phyloP scores from a whole-genome alignment of 2,113 vertebrate species.

The Gymnorhina tibicen region DNA sequence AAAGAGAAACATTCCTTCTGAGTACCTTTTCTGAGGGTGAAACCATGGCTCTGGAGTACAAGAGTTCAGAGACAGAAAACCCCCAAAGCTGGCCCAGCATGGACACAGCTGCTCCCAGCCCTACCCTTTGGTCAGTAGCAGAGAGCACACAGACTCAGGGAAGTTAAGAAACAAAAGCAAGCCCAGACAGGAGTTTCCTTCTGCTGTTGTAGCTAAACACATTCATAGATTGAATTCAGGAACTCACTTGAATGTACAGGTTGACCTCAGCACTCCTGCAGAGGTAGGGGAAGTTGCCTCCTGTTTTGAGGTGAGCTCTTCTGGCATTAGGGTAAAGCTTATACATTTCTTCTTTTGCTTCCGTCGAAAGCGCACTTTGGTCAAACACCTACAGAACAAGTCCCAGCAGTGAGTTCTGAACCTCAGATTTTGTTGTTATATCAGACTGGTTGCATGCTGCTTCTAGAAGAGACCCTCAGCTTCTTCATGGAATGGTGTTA shows the following conservation, averaged over 20 bases:
- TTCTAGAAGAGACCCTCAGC: neutral
- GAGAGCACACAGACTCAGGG: neutral
- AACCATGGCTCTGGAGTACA: neutral
- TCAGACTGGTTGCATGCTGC: neutral
- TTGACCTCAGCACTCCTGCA: conserved; percentile 97
- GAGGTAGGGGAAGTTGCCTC: conserved; percentile 95
- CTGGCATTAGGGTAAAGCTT: conserved; percentile 94
- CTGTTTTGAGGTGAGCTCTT: conserved; percentile 96
- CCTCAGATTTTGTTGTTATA: neutral
- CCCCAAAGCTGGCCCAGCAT: neutral
- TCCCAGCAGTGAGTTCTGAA: neutral
- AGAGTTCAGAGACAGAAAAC: neutral
- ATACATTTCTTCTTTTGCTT: conserved; percentile 99
- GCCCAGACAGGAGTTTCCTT: neutral
- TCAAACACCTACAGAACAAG: conserved; percentile 86
- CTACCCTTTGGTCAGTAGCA: neutral
- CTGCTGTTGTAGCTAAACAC: neutral
- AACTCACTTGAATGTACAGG: conserved; percentile 89
- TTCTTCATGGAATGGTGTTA: neutral
- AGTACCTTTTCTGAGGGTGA: neutral
- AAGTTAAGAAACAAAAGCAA: neutral
- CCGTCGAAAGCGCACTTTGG: conserved; percentile 92
- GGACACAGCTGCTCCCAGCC: neutral
- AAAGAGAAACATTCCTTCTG: neutral
- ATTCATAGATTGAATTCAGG: rapidly evolving